Conservation (phyloP, 2,113 vertebrate species). For the Elgaria multicarinata region DNA sequence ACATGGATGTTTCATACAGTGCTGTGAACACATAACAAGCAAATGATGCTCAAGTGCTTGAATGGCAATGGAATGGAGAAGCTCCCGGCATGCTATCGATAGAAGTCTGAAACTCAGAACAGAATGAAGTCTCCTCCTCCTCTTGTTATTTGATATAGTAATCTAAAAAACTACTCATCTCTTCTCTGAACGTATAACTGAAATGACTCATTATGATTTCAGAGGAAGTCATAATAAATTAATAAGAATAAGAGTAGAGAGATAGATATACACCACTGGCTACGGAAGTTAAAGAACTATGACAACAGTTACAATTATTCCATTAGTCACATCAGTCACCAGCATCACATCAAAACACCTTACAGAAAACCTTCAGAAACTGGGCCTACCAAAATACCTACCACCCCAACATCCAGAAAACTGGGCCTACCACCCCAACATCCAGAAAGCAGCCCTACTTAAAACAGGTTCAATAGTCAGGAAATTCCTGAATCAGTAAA, state of each 20-base stretch:
- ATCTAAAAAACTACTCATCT: not conserved
- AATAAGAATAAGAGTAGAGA: not conserved
- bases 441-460: no score
- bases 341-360: no score
- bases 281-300: no score
- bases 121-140: not conserved
- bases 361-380: no score
- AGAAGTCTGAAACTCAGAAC: not conserved
- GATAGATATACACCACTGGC: no score
- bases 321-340: no score
- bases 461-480: no score
- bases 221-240: not conserved
- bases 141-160: not conserved
- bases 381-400: no score
- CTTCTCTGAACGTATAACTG: not conserved
- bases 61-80: not conserved
- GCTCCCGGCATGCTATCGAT: not conserved
- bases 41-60: not conserved
- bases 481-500: no score
- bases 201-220: not conserved
- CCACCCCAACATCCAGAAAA: no score
- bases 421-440: no score
- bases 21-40: not conserved
- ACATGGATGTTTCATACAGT: not conserved
- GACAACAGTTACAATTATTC: no score